These are phyloP conservation scores for Cyphomyrmex costatus DNA, from an alignment of 1,140 invertebrate genomes.

Conservation along the genomic window DNA sequence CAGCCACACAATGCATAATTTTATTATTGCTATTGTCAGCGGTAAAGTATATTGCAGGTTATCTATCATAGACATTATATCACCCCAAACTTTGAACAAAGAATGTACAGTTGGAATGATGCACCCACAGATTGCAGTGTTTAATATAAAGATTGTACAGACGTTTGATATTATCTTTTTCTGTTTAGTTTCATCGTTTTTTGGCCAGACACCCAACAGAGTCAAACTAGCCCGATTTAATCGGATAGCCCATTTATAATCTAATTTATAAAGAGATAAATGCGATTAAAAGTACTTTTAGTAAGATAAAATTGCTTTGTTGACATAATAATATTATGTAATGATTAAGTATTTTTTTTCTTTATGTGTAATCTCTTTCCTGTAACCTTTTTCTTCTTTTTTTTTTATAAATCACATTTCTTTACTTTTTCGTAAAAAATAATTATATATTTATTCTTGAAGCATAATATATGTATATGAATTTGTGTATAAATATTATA, in stretches of 20 bases:
- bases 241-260: constrained; percentile 8
- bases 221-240: background rate
- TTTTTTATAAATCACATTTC: too few relatives aligned
- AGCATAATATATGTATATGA: too few relatives aligned
- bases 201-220: background rate
- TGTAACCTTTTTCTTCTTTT: background rate
- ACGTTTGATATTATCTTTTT: background rate
- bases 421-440: too few relatives aligned
- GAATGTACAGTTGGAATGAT: background rate
- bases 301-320: background rate
- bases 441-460: too few relatives aligned
- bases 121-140: background rate
- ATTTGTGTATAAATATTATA: too few relatives aligned
- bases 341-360: background rate
- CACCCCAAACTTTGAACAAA: too few relatives aligned
- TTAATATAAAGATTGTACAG: background rate
- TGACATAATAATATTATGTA: background rate
- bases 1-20: background rate
- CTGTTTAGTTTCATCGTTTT: background rate
- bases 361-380: background rate
- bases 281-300: too few relatives aligned
- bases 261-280: too few relatives aligned
- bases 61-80: constrained; percentile 12
- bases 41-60: constrained; percentile 42
- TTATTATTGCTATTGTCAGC: constrained; percentile 19